phyloP scores from a whole-genome alignment of 2,888 invertebrate species.

The Ceraclea dissimilis region DNA sequence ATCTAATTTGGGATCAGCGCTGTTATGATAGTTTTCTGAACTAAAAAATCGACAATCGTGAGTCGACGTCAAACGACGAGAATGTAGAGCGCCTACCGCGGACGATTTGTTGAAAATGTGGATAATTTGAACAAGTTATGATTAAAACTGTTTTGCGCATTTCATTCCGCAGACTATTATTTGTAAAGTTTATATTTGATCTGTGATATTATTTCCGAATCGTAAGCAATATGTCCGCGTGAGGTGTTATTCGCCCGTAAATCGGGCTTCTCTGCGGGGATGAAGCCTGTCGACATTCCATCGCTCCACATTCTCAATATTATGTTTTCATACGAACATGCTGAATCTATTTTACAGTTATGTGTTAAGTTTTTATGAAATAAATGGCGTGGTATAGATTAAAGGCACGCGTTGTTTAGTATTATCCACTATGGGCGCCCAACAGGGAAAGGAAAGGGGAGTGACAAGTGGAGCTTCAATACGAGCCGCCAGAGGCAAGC shows the following conservation, averaged over 20 bases:
- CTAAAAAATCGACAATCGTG: conserved; percentile 43
- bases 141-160: conserved; percentile 26
- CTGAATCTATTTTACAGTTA: conserved; percentile 6
- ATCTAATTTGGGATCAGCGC: conserved; percentile 14
- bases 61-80: conserved; percentile 33
- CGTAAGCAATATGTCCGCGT: neutral
- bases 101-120: conserved; percentile 22
- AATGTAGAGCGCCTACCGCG: conserved; percentile 36
- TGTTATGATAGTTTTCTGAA: conserved; percentile 32
- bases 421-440: conserved; percentile 69
- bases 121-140: neutral
- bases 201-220: neutral
- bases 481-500: conserved; percentile 68
- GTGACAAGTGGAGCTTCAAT: conserved; percentile 65
- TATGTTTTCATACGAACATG: conserved; percentile 9
- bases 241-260: conserved; percentile 5
- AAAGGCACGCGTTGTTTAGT: conserved; percentile 4
- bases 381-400: conserved; percentile 9
- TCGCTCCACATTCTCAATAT: conserved; percentile 8
- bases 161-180: conserved; percentile 29
- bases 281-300: conserved; percentile 12
- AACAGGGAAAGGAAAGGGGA: conserved; percentile 87
- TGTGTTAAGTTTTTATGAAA: conserved; percentile 11
- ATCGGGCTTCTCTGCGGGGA: conserved; percentile 14
- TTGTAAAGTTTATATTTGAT: conserved; percentile 23